Evolutionary conservation across 2,797 vertebrate species (phyloP), one percentile per base, ranked within the genome.

Genomic region (Ctenosaura bakeri): DNA sequence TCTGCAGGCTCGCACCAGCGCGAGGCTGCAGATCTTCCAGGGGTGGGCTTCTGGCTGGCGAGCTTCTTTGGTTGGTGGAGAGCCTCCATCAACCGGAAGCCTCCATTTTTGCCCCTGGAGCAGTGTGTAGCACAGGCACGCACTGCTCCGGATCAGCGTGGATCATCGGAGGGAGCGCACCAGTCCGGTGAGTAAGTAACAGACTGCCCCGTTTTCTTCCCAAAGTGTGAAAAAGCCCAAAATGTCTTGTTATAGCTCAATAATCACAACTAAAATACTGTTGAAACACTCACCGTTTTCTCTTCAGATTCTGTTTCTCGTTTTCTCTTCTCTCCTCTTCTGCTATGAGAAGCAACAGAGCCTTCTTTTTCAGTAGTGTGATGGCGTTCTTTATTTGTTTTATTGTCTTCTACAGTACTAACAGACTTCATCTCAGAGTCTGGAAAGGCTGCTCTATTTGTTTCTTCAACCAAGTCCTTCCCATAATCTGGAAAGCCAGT

Each of bases 381-480:
- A 26, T 93, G 91, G 73, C 90, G 85, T 10, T 52, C 88, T 77
- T 84, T 86, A 88, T 66, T 95, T 29, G 92, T 54, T 52, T 86
- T 85, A 52, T 88, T 84, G 0, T 94, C 94, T 92, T 95, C 85
- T n/a, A 81, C 66, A 62, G 0, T 22, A 0, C 86, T 24, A 79
- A 73, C 81, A 88, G 95, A 89, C 80, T 93, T 94, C 91, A 91
- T 77, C 91, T 95, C 94, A 88, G 20, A 93, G 94, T 91, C 74
- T 66, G 0, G 0, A 69, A 92, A 88, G 3, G 38, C 7, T 87
- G 22, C 24, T 90, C 89, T 94, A 66, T 96, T 86, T 82, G 50
- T 92, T 89, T 95, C 88, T 94, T 96, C 93, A 93, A 87, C 76
- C 89, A 94, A 92, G 89, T 71, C 74, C 82, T 96, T 95, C 87